phyloP scores from a whole-genome alignment of 1,140 invertebrate genomes.

The Zaprionus africanus region DNA sequence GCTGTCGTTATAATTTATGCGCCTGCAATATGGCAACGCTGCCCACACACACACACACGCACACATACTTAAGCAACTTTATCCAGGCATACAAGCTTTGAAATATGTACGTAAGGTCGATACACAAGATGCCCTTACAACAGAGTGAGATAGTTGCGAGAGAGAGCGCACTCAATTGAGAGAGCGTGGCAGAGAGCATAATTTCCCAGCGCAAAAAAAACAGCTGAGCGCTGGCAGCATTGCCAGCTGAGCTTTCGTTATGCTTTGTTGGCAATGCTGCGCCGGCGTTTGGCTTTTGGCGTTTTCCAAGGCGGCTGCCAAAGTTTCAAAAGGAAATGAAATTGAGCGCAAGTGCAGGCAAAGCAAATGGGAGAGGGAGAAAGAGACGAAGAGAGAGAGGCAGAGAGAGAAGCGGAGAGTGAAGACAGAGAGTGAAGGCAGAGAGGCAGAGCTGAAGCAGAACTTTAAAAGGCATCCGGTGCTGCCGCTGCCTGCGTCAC shows the following conservation, averaged over 20 bases:
- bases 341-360: constrained; percentile 64
- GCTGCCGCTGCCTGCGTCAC: constrained; percentile 65
- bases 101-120: constrained; percentile 70
- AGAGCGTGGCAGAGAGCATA: constrained; percentile 23
- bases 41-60: constrained; percentile 32
- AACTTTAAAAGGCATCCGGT: constrained; percentile 41
- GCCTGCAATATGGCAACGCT: constrained; percentile 79
- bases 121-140: constrained; percentile 70
- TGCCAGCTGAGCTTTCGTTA: constrained; percentile 46
- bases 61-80: constrained; percentile 54
- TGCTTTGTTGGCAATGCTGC: constrained; percentile 69
- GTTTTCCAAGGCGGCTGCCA: constrained; percentile 49
- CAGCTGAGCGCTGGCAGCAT: constrained; percentile 65
- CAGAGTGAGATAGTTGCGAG: constrained; percentile 44
- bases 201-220: constrained; percentile 71
- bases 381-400: neutral
- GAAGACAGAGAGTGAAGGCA: neutral
- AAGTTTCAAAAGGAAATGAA: constrained; percentile 46
- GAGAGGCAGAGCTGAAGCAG: neutral
- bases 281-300: constrained; percentile 71
- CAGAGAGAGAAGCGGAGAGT: neutral
- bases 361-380: neutral
- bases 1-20: constrained; percentile 75
- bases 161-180: neutral
- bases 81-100: constrained; percentile 68